Percentiles rank a stretch among this genome's conserved stretches.
Conservation (phyloP, 2,797 vertebrate genomes). For the Neopelma chrysocephalum region DNA sequence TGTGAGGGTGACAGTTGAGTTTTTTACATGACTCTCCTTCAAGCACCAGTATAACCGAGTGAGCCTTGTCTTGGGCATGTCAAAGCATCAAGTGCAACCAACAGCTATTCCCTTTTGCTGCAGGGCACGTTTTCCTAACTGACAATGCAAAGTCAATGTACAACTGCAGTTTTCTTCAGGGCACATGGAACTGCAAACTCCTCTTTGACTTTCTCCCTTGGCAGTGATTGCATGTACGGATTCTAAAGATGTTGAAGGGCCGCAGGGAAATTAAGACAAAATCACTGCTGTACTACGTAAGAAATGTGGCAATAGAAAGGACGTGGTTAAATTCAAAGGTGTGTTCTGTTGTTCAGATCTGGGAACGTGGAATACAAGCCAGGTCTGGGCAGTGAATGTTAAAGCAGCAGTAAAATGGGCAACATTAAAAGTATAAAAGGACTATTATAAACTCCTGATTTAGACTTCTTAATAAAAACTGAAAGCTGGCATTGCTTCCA, state of each 20-base stretch:
- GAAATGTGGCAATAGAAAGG: constrained; percentile 36
- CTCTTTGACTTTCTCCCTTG: neutral
- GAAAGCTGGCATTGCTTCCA: constrained; percentile 49
- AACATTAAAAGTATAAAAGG: constrained; percentile 66
- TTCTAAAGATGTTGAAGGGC: constrained; percentile 3
- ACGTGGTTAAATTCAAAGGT: constrained; percentile 35
- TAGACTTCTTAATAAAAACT: constrained; percentile 57
- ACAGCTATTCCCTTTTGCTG: neutral
- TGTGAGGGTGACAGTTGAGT: too few relatives aligned
- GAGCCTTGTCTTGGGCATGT: neutral
- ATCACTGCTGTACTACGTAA: constrained; percentile 45
- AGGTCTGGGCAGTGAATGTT: constrained; percentile 61
- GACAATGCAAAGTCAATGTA: neutral
- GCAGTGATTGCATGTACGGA: neutral
- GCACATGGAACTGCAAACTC: neutral
- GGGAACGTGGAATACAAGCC: constrained; percentile 48
- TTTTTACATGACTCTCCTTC: neutral
- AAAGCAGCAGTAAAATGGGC: constrained; percentile 65
- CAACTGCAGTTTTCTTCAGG: neutral
- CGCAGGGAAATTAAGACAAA: constrained; percentile 43
- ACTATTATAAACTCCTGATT: constrained; percentile 63
- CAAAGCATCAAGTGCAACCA: neutral
- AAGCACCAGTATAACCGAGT: neutral
- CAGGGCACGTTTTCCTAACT: neutral
- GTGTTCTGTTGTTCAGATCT: constrained; percentile 40